These are phyloP conservation scores for Uropetala carovei DNA, from an alignment of 2,888 invertebrate species.

Conservation along the genomic window DNA sequence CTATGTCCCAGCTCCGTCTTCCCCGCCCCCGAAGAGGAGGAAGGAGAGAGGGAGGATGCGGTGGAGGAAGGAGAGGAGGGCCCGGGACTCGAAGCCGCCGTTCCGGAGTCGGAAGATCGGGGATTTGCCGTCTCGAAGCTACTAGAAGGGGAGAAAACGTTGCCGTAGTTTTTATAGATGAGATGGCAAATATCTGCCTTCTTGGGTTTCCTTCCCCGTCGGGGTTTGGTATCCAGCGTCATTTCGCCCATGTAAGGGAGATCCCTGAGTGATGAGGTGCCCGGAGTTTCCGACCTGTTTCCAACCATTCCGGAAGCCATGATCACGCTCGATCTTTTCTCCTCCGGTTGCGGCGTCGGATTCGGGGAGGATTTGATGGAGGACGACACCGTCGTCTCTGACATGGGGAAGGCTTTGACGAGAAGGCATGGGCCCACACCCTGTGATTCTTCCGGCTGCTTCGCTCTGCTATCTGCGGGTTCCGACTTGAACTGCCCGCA, in stretches of 20 bases:
- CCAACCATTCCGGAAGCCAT: background rate
- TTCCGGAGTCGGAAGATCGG: slow-evolving; percentile 6
- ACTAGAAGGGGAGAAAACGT: slow-evolving; percentile 81
- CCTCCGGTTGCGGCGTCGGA: slow-evolving; percentile 69
- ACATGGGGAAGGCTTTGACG: background rate
- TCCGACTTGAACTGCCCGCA: background rate
- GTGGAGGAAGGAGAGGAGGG: slow-evolving; percentile 35
- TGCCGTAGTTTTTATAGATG: slow-evolving; percentile 94
- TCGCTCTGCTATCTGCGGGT: background rate
- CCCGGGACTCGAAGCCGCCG: slow-evolving; percentile 33
- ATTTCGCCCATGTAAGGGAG: slow-evolving; percentile 95
- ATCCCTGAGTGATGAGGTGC: slow-evolving; percentile 76
- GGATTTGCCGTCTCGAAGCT: slow-evolving; percentile 7
- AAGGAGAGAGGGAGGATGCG: slow-evolving; percentile 31
- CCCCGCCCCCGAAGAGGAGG: background rate
- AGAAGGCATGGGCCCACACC: background rate
- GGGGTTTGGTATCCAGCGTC: slow-evolving; percentile 90
- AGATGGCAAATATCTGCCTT: slow-evolving; percentile 95
- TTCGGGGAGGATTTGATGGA: slow-evolving; percentile 70
- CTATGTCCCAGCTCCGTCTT: slow-evolving; percentile 67
- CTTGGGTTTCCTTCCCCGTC: slow-evolving; percentile 92
- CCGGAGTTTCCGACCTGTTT: background rate
- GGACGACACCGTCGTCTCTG: background rate
- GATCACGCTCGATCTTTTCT: slow-evolving; percentile 33
- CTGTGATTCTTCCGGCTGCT: background rate